Evolutionary conservation across 2,113 vertebrate genomes (phyloP).

Genomic region (Poeciliopsis turrubarensis): DNA sequence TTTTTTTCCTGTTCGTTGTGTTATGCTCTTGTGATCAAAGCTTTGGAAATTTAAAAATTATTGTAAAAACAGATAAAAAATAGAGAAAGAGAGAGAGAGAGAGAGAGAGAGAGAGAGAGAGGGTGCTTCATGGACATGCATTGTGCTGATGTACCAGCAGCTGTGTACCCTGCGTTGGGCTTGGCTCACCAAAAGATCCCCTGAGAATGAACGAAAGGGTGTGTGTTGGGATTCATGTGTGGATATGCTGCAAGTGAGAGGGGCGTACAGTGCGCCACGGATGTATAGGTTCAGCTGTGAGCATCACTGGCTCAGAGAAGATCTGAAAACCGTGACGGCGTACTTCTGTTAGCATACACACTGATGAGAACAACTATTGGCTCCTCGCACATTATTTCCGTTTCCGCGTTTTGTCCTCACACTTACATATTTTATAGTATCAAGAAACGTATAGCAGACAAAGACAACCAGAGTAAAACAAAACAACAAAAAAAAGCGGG

Average conservation of each 20-base stretch:
- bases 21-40: conserved; percentile 53
- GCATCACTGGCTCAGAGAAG: conserved; percentile 47
- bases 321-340: conserved; percentile 26
- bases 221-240: conserved; percentile 43
- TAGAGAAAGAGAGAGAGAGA: conserved; percentile 26
- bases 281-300: conserved; percentile 53
- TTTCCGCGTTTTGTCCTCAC: background rate
- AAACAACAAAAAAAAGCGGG: no score
- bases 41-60: conserved; percentile 68
- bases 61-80: conserved; percentile 25
- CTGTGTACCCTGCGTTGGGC: conserved; percentile 65
- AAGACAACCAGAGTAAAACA: background rate
- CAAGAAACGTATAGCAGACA: background rate
- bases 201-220: conserved; percentile 77
- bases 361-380: background rate
- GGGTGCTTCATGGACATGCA: conserved; percentile 60
- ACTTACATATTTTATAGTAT: background rate
- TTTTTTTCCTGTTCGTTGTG: conserved; percentile 21
- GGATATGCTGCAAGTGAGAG: conserved; percentile 43
- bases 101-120: background rate
- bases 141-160: conserved; percentile 77
- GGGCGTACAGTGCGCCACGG: conserved; percentile 48
- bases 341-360: conserved; percentile 54
- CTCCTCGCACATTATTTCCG: background rate
- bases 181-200: conserved; percentile 76